These are phyloP conservation scores for Yoshiicerus persimilis DNA, from an alignment of 1,140 invertebrate genomes.

Conservation along the genomic window DNA sequence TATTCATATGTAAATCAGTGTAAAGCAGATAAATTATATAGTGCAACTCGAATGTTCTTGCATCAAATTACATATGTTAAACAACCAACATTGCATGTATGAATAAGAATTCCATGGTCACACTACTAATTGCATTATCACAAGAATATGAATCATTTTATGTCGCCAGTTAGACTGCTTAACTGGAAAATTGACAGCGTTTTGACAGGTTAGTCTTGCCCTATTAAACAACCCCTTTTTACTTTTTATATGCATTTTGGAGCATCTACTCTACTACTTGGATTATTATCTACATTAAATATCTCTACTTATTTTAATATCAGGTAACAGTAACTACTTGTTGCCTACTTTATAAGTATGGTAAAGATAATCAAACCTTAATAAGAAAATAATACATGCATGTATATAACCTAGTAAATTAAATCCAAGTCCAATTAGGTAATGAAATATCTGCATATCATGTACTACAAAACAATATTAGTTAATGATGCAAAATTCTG, in stretches of 20 bases:
- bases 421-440: not conserved
- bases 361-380: not conserved
- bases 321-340: too few species aligned
- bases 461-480: not conserved
- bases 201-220: not conserved
- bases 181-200: not conserved
- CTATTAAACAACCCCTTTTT: too few species aligned
- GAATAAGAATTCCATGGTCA: not conserved
- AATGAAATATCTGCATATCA: not conserved
- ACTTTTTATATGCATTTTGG: too few species aligned
- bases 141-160: not conserved
- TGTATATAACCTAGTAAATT: not conserved
- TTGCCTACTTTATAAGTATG: not conserved
- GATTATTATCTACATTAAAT: too few species aligned
- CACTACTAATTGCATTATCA: not conserved
- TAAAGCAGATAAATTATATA: not conserved
- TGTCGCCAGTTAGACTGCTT: not conserved
- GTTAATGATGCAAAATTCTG: not conserved
- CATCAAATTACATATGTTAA: not conserved
- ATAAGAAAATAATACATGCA: not conserved
- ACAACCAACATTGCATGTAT: too few species aligned
- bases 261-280: too few species aligned
- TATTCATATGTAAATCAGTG: not conserved
- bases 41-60: not conserved
- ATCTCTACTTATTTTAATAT: too few species aligned